These are phyloP conservation scores for Promerops cafer DNA, from an alignment of 2,113 vertebrate genomes.

Conservation along the genomic window DNA sequence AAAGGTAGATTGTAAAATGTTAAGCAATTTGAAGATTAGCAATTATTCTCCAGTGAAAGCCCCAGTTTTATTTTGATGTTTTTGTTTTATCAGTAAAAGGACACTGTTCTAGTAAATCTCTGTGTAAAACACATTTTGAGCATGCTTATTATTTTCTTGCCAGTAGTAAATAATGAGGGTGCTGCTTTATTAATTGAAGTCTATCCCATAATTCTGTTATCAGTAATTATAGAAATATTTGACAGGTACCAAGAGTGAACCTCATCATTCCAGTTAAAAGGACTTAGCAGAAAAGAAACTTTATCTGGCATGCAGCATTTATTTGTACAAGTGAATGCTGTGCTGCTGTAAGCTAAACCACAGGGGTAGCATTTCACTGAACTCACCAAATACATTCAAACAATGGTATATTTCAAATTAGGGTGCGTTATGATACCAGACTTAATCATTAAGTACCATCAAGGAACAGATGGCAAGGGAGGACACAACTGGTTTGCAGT, in stretches of 20 bases:
- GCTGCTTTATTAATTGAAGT: background rate
- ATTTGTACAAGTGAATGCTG: background rate
- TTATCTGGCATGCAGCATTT: background rate
- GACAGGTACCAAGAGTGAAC: background rate
- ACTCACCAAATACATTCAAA: background rate
- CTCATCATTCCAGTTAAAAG: background rate
- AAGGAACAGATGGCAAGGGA: constrained; percentile 77
- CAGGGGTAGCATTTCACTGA: background rate
- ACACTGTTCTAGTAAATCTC: background rate
- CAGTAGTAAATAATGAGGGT: background rate
- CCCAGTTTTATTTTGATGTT: background rate
- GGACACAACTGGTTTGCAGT: constrained; percentile 66
- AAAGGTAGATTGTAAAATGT: background rate
- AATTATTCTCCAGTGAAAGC: background rate
- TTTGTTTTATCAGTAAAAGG: background rate
- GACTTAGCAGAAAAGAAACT: background rate
- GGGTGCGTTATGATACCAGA: constrained; percentile 4
- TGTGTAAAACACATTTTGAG: background rate
- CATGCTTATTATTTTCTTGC: background rate
- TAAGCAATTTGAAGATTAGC: background rate
- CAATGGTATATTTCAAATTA: constrained; percentile 35
- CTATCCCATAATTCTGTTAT: background rate
- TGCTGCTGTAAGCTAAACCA: background rate
- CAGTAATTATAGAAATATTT: background rate
- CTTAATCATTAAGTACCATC: constrained; percentile 55